phyloP scores from a whole-genome alignment of 2,113 vertebrate genomes.

The Corvus cornix region DNA sequence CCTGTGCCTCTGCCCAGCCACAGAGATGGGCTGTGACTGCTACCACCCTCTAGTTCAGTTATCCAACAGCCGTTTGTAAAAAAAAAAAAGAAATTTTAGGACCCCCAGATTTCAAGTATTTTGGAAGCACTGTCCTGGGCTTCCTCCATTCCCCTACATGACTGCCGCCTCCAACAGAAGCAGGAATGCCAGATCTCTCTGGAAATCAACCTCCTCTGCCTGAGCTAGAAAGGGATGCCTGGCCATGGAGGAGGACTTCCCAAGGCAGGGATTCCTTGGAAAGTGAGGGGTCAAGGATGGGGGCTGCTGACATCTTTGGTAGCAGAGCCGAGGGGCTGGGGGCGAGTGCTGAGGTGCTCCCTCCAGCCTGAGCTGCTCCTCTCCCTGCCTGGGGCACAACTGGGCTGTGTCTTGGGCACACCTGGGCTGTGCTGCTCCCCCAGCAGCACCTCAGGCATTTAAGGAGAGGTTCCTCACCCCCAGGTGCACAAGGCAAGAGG shows the following conservation, averaged over 20 bases:
- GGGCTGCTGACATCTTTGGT: not conserved
- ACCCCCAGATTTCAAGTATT: not conserved
- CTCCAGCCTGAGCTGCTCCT: not conserved
- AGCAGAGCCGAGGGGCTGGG: not conserved
- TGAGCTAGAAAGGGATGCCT: not conserved
- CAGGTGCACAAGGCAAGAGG: not conserved
- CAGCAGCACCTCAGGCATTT: not conserved
- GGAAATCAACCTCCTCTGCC: fast-evolving
- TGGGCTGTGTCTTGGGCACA: not conserved
- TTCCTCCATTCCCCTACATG: not conserved
- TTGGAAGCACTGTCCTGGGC: not conserved
- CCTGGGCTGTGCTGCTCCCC: not conserved
- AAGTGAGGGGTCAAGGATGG: not conserved
- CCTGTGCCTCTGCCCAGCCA: not conserved
- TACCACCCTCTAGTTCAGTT: not conserved
- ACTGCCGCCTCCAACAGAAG: not conserved
- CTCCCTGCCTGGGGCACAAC: fast-evolving
- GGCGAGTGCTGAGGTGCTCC: not conserved
- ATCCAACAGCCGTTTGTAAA: not conserved
- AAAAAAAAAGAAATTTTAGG: not conserved
- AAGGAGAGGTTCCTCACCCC: not conserved
- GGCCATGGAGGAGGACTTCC: not conserved
- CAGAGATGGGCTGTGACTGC: not conserved
- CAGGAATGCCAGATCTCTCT: not conserved
- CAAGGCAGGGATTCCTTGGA: not conserved